Percentiles rank a stretch among this genome's conserved stretches.
These are phyloP conservation scores for Trachelus iudaicus DNA, from an alignment of 2,888 invertebrate species.

Conservation along the genomic window DNA sequence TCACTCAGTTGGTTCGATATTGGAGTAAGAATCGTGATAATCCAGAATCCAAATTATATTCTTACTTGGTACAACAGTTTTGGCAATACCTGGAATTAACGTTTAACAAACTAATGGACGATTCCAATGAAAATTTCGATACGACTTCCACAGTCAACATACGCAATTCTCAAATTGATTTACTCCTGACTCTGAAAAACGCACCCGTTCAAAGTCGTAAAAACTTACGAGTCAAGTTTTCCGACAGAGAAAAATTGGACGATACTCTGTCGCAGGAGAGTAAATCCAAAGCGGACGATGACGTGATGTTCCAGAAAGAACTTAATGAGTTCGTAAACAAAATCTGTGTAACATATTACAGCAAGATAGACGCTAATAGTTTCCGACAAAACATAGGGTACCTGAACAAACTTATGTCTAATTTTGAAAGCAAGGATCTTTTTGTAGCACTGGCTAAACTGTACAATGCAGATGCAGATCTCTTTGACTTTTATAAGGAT, in stretches of 20 bases:
- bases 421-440: slow-evolving; percentile 70
- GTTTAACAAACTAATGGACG: slow-evolving; percentile 47
- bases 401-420: slow-evolving; percentile 68
- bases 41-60: slow-evolving; percentile 54
- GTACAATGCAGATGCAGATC: slow-evolving; percentile 43
- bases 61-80: slow-evolving; percentile 59
- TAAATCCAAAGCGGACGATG: slow-evolving; percentile 31
- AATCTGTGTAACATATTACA: slow-evolving; percentile 69
- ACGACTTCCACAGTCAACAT: slow-evolving; percentile 27
- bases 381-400: slow-evolving; percentile 66
- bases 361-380: slow-evolving; percentile 66
- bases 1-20: slow-evolving; percentile 68
- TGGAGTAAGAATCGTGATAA: slow-evolving; percentile 68
- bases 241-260: slow-evolving; percentile 43
- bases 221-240: slow-evolving; percentile 70
- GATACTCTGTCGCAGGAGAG: slow-evolving; percentile 28
- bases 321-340: slow-evolving; percentile 66
- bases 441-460: slow-evolving; percentile 65
- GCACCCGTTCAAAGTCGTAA: slow-evolving; percentile 63
- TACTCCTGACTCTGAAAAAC: slow-evolving; percentile 66
- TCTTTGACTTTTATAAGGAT: slow-evolving; percentile 62
- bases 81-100: slow-evolving; percentile 60
- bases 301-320: slow-evolving; percentile 64
- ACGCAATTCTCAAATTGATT: slow-evolving; percentile 63
- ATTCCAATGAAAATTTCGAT: slow-evolving; percentile 28